Conservation (phyloP, 2,888 invertebrate genomes). For the Caenorhabditis plicata region DNA sequence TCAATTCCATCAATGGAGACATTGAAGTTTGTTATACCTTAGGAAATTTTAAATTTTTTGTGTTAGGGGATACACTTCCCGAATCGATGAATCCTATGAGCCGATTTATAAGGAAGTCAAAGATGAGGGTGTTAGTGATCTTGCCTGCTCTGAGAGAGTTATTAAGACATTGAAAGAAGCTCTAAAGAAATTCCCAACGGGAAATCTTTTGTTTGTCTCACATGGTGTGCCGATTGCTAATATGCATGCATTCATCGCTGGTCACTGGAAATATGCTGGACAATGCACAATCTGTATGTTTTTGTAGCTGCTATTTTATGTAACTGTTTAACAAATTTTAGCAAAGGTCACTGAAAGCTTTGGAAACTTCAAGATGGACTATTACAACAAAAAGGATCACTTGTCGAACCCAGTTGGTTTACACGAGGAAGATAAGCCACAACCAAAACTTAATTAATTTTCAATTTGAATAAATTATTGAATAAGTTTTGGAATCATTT, state of each 20-base stretch:
- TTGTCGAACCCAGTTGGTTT: conserved; percentile 19
- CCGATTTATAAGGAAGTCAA: conserved; percentile 45
- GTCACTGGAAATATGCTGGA: conserved; percentile 54
- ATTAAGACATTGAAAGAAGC: conserved; percentile 41
- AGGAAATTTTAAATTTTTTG: not conserved
- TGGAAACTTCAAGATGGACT: conserved; percentile 24
- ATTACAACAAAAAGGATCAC: conserved; percentile 28
- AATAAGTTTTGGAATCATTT: not conserved
- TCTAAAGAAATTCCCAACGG: conserved; percentile 39
- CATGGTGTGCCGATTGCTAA: conserved; percentile 61
- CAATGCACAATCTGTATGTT: conserved; percentile 50
- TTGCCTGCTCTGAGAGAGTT: conserved; percentile 41
- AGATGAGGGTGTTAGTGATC: conserved; percentile 40
- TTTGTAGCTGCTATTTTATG: not conserved
- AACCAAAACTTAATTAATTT: conserved; percentile 1
- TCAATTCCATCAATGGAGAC: conserved; percentile 37
- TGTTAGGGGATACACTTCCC: conserved; percentile 17
- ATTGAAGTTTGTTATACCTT: conserved; percentile 27
- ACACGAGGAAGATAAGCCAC: conserved; percentile 15
- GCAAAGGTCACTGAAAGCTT: conserved; percentile 28
- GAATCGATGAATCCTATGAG: conserved; percentile 47
- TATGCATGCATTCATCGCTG: conserved; percentile 48
- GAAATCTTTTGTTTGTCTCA: conserved; percentile 55
- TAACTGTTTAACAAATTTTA: conserved; percentile 4
- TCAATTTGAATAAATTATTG: not conserved